Base-by-base conservation (phyloP, 2,113 vertebrate species). In the Hydrolagus affinis region DNA sequence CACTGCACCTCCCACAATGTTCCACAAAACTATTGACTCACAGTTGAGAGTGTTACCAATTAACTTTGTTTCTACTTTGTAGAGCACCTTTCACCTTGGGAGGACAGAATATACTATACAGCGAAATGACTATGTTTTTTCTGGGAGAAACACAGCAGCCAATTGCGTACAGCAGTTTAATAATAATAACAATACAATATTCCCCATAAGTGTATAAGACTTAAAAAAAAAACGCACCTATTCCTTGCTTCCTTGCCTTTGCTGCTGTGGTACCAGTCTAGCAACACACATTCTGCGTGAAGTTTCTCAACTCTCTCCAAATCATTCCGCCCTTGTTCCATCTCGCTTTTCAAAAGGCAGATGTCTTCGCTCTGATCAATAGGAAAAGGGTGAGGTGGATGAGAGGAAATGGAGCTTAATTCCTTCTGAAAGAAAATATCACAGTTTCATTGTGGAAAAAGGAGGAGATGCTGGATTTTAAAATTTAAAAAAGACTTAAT, bases 311-410 rank as follows among this genome's bases (percentile, higher is more conserved):
- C 70, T 86, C 89, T 93, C 85, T 93, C 87, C 86, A 96, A 88
- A 85, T 94, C 89, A 70, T 85, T 87, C 87, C 86, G 64, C 75
- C 94, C 95, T 87, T 89, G 89, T 85, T 94, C 89, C 86, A 95
- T 89, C 88, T 95, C 95, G 87, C 86, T 88, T 89, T 91, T 88
- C 88, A 96, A 88, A 87, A 95, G 89, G 66, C 64, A 59, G 86
- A 93, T 87, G 56, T 96, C 94, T 90, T 94, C 90, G 90, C 89
- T 92, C 94, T 95, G 88, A 74, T n/a, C 85, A 88, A 90, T 59
- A 21, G 66, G 72, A 85, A 44, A 71, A 69, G 12, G 30, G 28
- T 85, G 23, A n/a, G 10, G 17, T 64, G 30, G 23, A 6, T 64
- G 17, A 56, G 30, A 60, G 23, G 25, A 85, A 70, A 44, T 44